Evolutionary conservation across 2,797 vertebrate genomes (phyloP), one percentile per base, ranked within the genome.

Genomic region (Sebastes minor): DNA sequence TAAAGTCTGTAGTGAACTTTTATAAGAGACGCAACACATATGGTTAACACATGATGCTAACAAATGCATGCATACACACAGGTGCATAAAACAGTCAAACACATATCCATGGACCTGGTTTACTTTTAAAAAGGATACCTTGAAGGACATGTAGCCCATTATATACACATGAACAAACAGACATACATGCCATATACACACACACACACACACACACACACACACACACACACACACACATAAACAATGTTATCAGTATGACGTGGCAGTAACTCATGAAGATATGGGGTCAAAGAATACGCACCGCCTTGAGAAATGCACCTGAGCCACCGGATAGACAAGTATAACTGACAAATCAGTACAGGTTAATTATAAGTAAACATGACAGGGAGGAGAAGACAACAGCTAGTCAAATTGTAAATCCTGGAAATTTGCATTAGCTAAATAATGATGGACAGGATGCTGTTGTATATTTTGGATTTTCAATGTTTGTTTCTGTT

Each of bases 211-310:
- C 8, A 59, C 57, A 13, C 16, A 30, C 25, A 33, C 10, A 33
- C 33, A 33, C 27, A 28, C 27, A 28, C 28, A 32, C 28, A 53
- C 42, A 68, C 8, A 59, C 57, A 14, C 14, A 30, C 23, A 30
- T 25, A 52, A 80, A 81, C 67, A 77, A 32, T 64, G 62, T 76
- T 83, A 82, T 86, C 66, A 27, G 8, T 62, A 9, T 27, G 27
- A 59, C 8, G 53, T 30, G 20, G 55, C 25, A 12, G 55, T 16
- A 76, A 80, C 33, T 73, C 25, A 18, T 32, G 46, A 59, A 78
- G 68, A 82, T 63, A 86, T 22, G 1, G 8, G 14, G 67, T 23
- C 35, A 85, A 83, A 42, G 76, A 28, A 28, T 35, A 59, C 7
- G 14, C 32, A 49, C 71, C 10, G 10, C 28, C 61, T 30, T 56